Conservation (phyloP, 2,888 invertebrate species). For the Leuctra nigra region DNA sequence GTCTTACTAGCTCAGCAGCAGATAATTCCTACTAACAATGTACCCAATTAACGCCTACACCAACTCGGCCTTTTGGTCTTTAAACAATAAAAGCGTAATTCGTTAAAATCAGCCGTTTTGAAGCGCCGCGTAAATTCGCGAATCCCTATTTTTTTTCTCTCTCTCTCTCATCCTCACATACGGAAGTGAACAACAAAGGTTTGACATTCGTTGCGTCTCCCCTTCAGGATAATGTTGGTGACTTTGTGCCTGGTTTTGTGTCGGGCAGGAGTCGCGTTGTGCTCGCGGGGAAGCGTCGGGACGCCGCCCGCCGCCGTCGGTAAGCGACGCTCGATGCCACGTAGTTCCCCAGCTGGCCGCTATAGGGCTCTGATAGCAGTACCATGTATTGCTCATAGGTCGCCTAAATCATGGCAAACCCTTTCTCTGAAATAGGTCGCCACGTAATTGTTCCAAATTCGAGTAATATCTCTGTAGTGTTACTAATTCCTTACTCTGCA, state of each 20-base stretch:
- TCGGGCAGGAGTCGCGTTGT: not conserved
- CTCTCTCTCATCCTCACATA: no score
- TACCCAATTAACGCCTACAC: not conserved
- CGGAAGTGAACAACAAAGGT: no score
- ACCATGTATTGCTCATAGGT: no score
- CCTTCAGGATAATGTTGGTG: not conserved
- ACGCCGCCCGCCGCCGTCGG: constrained; percentile 1
- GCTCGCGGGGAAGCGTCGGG: not conserved
- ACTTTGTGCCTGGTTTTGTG: not conserved
- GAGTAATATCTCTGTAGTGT: no score
- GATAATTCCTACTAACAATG: constrained; percentile 8
- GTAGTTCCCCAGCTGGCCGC: not conserved
- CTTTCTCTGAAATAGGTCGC: no score
- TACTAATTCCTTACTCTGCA: no score
- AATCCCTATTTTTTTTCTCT: no score
- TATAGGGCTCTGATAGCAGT: not conserved
- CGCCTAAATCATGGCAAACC: no score
- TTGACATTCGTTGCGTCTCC: not conserved
- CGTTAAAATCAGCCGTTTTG: not conserved
- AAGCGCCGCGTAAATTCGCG: no score
- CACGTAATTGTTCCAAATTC: no score
- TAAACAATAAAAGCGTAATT: not conserved
- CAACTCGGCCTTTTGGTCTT: not conserved
- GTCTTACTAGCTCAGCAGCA: constrained; percentile 16
- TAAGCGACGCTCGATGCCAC: not conserved